phyloP scores from a whole-genome alignment of 2,888 invertebrate genomes.

The Halictus ligatus region DNA sequence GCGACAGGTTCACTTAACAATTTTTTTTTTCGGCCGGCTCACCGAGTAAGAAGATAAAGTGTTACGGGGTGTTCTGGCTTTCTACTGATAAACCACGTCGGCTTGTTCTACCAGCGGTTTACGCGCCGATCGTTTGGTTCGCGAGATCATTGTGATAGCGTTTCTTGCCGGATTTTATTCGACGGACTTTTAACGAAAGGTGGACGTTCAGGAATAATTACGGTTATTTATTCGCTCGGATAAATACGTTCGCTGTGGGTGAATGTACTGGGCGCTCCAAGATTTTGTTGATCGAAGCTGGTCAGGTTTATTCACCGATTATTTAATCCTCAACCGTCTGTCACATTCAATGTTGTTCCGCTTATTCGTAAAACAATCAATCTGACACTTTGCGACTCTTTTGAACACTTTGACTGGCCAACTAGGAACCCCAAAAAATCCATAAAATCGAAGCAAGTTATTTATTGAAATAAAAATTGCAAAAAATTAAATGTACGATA shows the following conservation, averaged over 20 bases:
- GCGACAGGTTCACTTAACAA: conserved; percentile 5
- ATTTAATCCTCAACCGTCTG: too few species aligned
- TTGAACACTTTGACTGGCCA: too few species aligned
- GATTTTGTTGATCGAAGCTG: too few species aligned
- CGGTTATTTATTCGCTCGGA: neutral
- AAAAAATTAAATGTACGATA: too few species aligned
- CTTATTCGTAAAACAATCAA: too few species aligned
- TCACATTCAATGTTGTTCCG: too few species aligned
- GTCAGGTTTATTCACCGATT: too few species aligned
- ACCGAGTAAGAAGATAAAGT: neutral
- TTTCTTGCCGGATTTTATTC: neutral
- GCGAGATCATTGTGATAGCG: neutral
- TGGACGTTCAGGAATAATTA: neutral
- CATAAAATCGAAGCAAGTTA: too few species aligned
- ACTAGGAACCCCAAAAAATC: too few species aligned
- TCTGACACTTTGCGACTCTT: too few species aligned
- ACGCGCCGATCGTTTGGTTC: neutral
- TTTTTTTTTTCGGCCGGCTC: neutral
- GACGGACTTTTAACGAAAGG: neutral
- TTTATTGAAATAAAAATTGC: too few species aligned
- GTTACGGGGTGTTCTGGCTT: neutral
- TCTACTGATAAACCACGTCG: neutral
- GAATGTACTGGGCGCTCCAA: too few species aligned
- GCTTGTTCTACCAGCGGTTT: neutral
- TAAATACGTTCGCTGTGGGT: neutral